Base-by-base conservation (phyloP, 92 coral and sea anemone species). In the Micromussa lordhowensis region DNA sequence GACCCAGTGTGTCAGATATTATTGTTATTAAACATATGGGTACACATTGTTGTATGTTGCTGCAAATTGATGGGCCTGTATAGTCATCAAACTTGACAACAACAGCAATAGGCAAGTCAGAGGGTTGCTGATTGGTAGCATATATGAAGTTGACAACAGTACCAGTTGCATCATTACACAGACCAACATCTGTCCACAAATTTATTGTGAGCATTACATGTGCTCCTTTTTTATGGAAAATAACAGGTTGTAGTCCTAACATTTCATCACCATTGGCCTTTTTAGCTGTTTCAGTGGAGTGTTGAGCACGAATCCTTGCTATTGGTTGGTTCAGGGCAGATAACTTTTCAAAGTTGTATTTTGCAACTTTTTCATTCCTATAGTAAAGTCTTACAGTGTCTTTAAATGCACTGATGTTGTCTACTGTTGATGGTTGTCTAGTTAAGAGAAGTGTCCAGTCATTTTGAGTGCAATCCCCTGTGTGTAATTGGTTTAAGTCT, bases 391-490 rank as follows among this genome's bases (percentile, higher is more conserved):
- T 88, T 19, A 55, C 82, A 58, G 82, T 22, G 72, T 82, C 79
- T 53, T 93, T 55, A 90, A 92, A 92, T 86, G 79, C 90, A 66
- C 57, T 32, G 35, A 93, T 85, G 81, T 93, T 77, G 34, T 66
- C 79, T 49, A 63, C 36, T 35, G 44, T 70, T 35, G 90, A 91
- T 51, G 92, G 94, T 66, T 93, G 96, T 84, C 89, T 78, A 34
- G 93, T 78, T 29, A 91, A 68, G 55, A 91, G 82, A 55, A 91
- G 75, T 68, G 80, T 48, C 94, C 92, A 87, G 84, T 93, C 96
- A 69, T 90, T 87, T 54, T 78, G 78, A 53, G 81, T 90, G 44
- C 88, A 87, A 72, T 93, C 89, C 75, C 93, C 92, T 73, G 71
- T 86, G 26, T 79, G 84, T 26, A 93, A 85, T 66, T 81, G 61